These are phyloP conservation scores for Drosophila merina DNA, from an alignment of 2,888 invertebrate genomes.

Conservation along the genomic window DNA sequence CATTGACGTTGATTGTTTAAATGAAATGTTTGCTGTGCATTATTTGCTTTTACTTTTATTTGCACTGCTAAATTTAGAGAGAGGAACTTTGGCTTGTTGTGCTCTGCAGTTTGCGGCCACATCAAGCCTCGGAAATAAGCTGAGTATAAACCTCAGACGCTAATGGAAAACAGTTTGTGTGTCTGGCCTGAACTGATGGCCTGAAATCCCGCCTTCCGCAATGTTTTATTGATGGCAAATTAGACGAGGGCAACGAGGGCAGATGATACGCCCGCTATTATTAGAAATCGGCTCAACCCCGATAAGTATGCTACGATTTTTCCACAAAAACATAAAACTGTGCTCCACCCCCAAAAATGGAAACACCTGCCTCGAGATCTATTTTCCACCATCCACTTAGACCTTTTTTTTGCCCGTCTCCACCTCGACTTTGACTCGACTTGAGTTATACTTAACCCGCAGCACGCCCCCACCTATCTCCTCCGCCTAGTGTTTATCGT, in stretches of 20 bases:
- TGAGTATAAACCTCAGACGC: constrained; percentile 57
- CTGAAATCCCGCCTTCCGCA: constrained; percentile 38
- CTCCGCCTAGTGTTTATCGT: constrained; percentile 41
- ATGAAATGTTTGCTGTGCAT: constrained; percentile 79
- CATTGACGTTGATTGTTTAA: constrained; percentile 81
- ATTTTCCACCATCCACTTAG: constrained; percentile 31
- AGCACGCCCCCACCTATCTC: constrained; percentile 14
- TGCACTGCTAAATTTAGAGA: constrained; percentile 52
- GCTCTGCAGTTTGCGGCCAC: constrained; percentile 55
- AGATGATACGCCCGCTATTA: constrained; percentile 15
- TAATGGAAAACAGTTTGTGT: constrained; percentile 1
- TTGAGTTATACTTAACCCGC: constrained; percentile 30
- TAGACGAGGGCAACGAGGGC: constrained; percentile 20
- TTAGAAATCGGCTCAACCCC: constrained; percentile 22
- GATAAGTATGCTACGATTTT: constrained; percentile 23
- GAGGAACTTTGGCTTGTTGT: constrained; percentile 14
- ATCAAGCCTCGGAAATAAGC: constrained; percentile 62
- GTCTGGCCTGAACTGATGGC: constrained; percentile 48
- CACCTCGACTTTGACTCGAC: constrained; percentile 10
- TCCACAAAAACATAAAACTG: constrained; percentile 18
- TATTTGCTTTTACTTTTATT: constrained; percentile 73
- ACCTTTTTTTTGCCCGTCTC: constrained; percentile 3
- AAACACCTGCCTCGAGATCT: constrained; percentile 13
- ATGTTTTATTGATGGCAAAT: constrained; percentile 71
- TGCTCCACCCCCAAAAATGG: neutral